phyloP scores from a whole-genome alignment of 1,140 invertebrate species.

The Zaprionus inermis region DNA sequence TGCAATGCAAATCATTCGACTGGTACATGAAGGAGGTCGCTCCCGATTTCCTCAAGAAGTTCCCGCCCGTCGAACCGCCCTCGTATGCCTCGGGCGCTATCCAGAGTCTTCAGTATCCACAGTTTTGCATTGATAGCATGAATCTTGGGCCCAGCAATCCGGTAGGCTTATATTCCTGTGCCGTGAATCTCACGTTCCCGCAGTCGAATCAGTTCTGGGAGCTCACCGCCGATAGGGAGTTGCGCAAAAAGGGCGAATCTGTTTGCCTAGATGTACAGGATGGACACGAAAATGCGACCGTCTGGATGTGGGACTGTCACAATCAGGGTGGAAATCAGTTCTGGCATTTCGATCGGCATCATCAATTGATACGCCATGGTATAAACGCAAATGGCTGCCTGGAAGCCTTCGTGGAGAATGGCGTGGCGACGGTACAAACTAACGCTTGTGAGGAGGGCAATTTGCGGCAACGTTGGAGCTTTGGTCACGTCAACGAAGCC shows the following conservation, averaged over 20 bases:
- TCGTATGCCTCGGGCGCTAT: constrained; percentile 89
- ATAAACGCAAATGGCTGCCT: constrained; percentile 89
- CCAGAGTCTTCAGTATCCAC: constrained; percentile 87
- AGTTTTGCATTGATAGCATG: constrained; percentile 91
- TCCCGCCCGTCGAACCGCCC: constrained; percentile 91
- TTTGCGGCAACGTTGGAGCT: constrained; percentile 92
- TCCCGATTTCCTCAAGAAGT: constrained; percentile 90
- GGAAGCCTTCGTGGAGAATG: constrained; percentile 84
- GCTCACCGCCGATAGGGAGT: constrained; percentile 89
- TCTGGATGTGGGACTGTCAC: constrained; percentile 90
- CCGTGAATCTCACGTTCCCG: constrained; percentile 55
- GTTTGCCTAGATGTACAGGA: constrained; percentile 91
- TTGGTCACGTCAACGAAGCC: constrained; percentile 88
- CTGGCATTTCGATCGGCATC: constrained; percentile 90
- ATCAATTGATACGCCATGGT: constrained; percentile 88
- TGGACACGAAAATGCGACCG: constrained; percentile 87
- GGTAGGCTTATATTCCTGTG: constrained; percentile 85
- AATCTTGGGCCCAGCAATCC: constrained; percentile 87
- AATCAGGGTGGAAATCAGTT: constrained; percentile 91
- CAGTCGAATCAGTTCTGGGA: constrained; percentile 67
- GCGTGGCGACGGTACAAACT: constrained; percentile 87
- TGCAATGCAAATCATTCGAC: constrained; percentile 92
- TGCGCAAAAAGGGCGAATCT: constrained; percentile 87
- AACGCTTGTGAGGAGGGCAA: constrained; percentile 88
- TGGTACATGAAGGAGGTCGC: constrained; percentile 94